phyloP scores from a whole-genome alignment of 2,888 invertebrate genomes.

The Vannuccia rotundouncinata region DNA sequence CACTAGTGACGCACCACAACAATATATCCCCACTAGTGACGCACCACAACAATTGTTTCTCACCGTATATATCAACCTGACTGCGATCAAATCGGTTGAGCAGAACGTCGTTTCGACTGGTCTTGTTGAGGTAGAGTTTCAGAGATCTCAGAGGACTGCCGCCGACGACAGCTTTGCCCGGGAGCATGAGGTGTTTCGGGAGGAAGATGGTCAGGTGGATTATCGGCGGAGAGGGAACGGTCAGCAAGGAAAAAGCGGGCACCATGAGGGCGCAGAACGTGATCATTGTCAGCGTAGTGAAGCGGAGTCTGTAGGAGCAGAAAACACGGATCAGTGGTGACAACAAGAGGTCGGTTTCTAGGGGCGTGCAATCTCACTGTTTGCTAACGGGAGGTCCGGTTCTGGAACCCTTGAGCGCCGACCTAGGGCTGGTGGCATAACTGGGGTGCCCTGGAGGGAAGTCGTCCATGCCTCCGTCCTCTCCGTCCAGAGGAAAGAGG shows the following conservation, averaged over 20 bases:
- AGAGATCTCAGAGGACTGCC: background rate
- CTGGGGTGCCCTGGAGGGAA: background rate
- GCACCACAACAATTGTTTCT: too few relatives aligned
- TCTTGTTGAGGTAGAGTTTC: constrained; percentile 15
- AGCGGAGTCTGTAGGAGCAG: constrained; percentile 27
- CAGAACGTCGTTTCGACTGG: constrained; percentile 22
- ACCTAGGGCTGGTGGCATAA: constrained; percentile 30
- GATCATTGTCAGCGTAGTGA: background rate
- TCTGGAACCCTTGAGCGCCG: constrained; percentile 33
- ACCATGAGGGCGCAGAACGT: background rate
- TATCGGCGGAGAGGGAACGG: background rate
- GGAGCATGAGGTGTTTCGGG: background rate
- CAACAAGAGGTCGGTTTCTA: too few relatives aligned
- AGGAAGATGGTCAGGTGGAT: background rate
- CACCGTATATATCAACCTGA: constrained; percentile 22
- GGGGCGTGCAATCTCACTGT: too few relatives aligned
- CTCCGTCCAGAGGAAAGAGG: background rate
- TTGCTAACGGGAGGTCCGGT: constrained; percentile 31
- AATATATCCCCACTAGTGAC: too few relatives aligned
- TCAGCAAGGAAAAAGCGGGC: background rate
- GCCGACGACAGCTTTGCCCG: background rate
- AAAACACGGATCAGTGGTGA: too few relatives aligned
- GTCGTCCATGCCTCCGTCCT: background rate
- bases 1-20: too few relatives aligned
- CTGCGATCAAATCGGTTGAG: background rate